phyloP scores from a whole-genome alignment of 2,113 vertebrate genomes.

The Tretioscincus oriximinensis region DNA sequence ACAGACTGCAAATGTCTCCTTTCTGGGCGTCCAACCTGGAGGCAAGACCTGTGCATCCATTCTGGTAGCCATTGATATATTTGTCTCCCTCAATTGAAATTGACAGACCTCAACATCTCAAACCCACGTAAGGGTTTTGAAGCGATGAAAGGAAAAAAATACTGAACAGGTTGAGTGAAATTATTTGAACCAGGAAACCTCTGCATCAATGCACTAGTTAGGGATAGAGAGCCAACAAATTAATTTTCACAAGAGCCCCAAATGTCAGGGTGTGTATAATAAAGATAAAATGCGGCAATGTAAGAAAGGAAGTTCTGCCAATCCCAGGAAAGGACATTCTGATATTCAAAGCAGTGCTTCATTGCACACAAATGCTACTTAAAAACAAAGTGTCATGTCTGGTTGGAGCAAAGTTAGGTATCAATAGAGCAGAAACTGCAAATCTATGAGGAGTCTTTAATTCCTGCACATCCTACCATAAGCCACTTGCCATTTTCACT shows the following conservation, averaged over 20 bases:
- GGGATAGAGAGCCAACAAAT: background rate
- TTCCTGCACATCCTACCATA: background rate
- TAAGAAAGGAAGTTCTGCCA: no score
- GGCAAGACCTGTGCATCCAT: no score
- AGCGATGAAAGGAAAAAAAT: background rate
- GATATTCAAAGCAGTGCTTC: background rate
- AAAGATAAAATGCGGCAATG: conserved; percentile 4
- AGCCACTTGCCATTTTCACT: background rate
- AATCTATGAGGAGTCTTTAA: background rate
- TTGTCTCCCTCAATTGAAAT: no score
- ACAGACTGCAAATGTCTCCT: no score
- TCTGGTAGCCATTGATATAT: no score
- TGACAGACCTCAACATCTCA: background rate
- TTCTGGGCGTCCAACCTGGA: no score
- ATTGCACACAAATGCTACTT: background rate
- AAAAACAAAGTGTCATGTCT: background rate
- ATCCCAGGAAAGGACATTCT: background rate
- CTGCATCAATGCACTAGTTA: background rate
- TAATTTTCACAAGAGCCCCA: background rate
- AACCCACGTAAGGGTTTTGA: background rate
- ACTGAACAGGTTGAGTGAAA: background rate
- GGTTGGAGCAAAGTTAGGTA: background rate
- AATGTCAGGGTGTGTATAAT: conserved; percentile 6
- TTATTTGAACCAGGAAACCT: background rate
- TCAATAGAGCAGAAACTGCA: background rate